Evolutionary conservation across 2,113 vertebrate species (phyloP).

Genomic region (Regulus satrapa): DNA sequence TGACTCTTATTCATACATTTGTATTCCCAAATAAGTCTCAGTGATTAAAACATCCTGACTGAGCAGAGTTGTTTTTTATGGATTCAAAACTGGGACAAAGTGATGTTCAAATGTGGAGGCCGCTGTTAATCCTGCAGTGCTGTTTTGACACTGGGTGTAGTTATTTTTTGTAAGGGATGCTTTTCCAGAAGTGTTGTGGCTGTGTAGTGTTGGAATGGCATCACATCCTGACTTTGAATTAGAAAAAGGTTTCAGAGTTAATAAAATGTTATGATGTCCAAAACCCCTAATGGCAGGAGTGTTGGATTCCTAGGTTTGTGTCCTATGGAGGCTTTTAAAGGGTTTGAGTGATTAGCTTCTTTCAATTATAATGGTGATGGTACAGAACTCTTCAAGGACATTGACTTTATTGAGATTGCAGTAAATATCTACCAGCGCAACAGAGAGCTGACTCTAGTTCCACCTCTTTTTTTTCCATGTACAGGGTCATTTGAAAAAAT

Average conservation of each 20-base stretch:
- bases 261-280: background rate
- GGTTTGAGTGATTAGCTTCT: background rate
- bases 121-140: background rate
- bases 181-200: background rate
- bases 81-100: background rate
- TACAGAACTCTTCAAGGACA: background rate
- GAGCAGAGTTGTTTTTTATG: background rate
- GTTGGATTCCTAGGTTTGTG: background rate
- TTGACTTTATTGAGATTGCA: background rate
- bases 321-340: background rate
- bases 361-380: background rate
- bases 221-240: background rate
- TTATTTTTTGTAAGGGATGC: background rate
- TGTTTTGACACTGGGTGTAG: background rate
- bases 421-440: background rate
- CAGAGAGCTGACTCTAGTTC: background rate
- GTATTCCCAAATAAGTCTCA: background rate
- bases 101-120: background rate
- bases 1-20: background rate
- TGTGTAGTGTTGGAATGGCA: background rate
- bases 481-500: background rate
- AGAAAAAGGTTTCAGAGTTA: background rate
- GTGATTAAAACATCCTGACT: background rate
- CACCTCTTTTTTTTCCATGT: background rate
- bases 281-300: background rate